A percentile compares a stretch with the other conserved stretches of the same genome.
Conservation (phyloP, 2,888 invertebrate species). For the Lasioglossum vierecki region DNA sequence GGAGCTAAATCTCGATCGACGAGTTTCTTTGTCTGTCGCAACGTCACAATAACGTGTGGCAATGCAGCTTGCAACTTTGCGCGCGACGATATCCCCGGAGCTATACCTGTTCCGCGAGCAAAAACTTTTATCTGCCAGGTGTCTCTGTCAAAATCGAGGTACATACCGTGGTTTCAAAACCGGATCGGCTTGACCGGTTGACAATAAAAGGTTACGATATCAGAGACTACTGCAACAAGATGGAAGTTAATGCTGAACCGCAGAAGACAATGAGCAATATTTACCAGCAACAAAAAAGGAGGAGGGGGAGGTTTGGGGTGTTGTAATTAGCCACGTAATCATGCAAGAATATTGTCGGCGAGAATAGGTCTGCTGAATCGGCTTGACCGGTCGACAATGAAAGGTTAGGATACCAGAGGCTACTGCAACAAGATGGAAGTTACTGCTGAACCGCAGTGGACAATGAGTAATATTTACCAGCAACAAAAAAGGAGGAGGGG, state of each 20-base stretch:
- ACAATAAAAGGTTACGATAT: conserved; percentile 38
- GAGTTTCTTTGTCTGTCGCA: conserved; percentile 65
- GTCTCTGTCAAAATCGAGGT: conserved; percentile 66
- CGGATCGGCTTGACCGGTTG: conserved; percentile 32
- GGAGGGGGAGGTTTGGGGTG: too few relatives aligned
- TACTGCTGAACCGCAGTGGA: not conserved
- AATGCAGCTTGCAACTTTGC: conserved; percentile 58
- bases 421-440: conserved; percentile 25
- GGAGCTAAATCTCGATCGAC: conserved; percentile 64
- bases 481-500: not conserved
- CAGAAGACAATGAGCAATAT: conserved; percentile 18
- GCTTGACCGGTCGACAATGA: conserved; percentile 29
- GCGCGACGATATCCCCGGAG: conserved; percentile 51
- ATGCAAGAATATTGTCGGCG: too few relatives aligned
- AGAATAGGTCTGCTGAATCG: too few relatives aligned
- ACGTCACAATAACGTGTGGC: conserved; percentile 60
- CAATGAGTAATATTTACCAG: conserved; percentile 9
- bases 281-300: not conserved
- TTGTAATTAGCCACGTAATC: too few relatives aligned
- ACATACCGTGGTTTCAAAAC: conserved; percentile 31
- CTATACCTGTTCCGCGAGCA: not conserved
- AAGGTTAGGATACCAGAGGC: conserved; percentile 32
- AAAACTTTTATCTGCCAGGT: conserved; percentile 58
- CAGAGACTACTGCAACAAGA: conserved; percentile 3
- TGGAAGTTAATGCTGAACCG: conserved; percentile 21